Evolutionary conservation across 2,113 vertebrate genomes (phyloP), one percentile per base, ranked within the genome.

Genomic region (Brachirus orientalis): DNA sequence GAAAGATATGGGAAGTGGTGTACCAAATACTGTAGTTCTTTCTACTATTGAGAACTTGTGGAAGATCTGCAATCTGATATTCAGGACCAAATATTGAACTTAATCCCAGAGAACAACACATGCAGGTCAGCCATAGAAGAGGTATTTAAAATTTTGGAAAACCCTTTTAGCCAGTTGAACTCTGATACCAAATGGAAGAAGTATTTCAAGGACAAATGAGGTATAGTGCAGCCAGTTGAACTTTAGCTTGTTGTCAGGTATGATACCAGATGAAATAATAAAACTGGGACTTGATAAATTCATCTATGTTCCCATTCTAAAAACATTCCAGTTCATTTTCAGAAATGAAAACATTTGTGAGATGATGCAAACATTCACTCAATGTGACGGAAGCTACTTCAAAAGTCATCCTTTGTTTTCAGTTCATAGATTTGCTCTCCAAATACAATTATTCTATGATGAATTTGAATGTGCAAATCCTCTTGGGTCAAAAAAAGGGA

Each of bases 331-430:
- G n/a, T n/a, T n/a, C n/a, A n/a, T n/a, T n/a, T n/a, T n/a, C n/a
- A n/a, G n/a, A n/a, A n/a, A n/a, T n/a, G n/a, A n/a, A 43, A 47
- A 16, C 7, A 51, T 63, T 51, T 48, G 45, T 48, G 6, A 48
- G 17, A 20, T 48, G 44, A 37, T 62, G 22, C 40, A 66, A 46
- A 19, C 14, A n/a, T n/a, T n/a, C n/a, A n/a, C n/a, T 14, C 50
- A 50, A 1, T 69, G 65, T 51, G 54, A 69, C 43, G 45, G 65
- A 33, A 43, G 45, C 19, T 58, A 69, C 45, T 68, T 57, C 11
- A 68, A 48, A 68, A 50, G 4, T 50, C 64, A 57, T 40, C 7
- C 35, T 14, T 48, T n/a, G n/a, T 58, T 68, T 35, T 41, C 45
- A 14, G 11, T 7, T 38, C 4, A 11, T 12, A 22, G 0, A 8